A percentile compares a stretch with the other conserved stretches of the same genome.
Evolutionary conservation across 2,113 vertebrate species (phyloP).

Genomic region (Leucopsar rothschildi): DNA sequence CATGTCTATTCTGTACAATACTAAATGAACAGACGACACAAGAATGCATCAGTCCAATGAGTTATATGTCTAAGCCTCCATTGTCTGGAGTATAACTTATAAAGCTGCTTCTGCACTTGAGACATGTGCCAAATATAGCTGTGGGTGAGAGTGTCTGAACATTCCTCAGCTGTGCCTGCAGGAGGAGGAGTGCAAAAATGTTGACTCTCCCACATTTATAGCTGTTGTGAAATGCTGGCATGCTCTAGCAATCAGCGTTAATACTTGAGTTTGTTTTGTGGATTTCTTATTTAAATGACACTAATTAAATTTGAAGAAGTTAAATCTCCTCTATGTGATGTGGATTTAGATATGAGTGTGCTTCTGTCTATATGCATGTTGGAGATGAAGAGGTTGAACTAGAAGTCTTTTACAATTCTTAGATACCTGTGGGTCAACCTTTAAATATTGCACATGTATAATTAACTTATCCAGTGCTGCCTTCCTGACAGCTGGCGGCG

Average conservation of each 20-base stretch:
- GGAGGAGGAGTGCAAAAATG: not conserved
- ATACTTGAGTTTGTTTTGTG: not conserved
- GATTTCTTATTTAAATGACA: not conserved
- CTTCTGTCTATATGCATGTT: not conserved
- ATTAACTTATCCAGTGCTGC: not conserved
- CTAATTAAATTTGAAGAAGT: not conserved
- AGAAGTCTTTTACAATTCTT: not conserved
- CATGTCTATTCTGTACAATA: not conserved
- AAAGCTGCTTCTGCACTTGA: not conserved
- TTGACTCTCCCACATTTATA: not conserved
- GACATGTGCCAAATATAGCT: not conserved
- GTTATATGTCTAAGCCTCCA: not conserved
- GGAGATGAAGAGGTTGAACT: not conserved
- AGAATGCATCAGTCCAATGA: not conserved
- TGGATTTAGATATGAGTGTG: not conserved
- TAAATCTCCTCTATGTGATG: not conserved
- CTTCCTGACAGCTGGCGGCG: not conserved
- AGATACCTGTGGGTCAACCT: not conserved
- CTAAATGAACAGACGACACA: not conserved
- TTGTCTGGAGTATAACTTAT: not conserved
- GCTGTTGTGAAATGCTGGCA: not conserved
- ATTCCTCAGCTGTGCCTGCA: not conserved
- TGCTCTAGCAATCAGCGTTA: not conserved
- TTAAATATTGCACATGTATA: not conserved
- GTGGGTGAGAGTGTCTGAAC: not conserved